Evolutionary conservation across 2,113 vertebrate species (phyloP).

Genomic region (Ceyx melanurus): DNA sequence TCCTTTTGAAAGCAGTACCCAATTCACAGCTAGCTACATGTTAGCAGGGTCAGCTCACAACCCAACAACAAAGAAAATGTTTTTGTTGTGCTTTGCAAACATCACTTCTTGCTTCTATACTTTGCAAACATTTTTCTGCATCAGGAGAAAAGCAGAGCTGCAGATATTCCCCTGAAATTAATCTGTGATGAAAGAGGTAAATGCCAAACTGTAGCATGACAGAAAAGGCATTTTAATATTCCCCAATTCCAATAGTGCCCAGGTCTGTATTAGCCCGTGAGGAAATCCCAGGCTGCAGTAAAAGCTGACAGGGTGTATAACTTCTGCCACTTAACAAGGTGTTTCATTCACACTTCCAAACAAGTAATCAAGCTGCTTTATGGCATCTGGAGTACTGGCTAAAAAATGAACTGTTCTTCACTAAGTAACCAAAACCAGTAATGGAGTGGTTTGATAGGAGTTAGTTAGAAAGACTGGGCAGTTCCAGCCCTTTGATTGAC

Average conservation of each 20-base stretch:
- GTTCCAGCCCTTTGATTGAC: neutral
- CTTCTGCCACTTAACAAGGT: neutral
- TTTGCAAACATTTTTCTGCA: neutral
- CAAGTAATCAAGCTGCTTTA: neutral
- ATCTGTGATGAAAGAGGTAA: neutral
- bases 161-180: neutral
- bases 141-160: neutral
- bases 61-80: neutral
- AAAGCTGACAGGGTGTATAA: neutral
- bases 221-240: neutral
- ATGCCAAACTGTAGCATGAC: neutral
- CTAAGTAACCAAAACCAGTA: neutral
- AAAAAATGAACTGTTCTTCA: neutral
- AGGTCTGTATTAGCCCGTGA: neutral
- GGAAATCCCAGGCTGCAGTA: neutral
- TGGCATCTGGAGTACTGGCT: neutral
- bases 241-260: neutral
- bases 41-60: neutral
- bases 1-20: neutral
- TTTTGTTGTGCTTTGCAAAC: neutral
- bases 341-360: conserved; percentile 16
- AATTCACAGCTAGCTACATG: neutral
- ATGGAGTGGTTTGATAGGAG: neutral
- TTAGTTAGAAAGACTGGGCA: neutral
- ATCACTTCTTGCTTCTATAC: neutral